These are phyloP conservation scores for Plemyria rubiginata DNA, from an alignment of 2,888 invertebrate genomes.

Conservation along the genomic window DNA sequence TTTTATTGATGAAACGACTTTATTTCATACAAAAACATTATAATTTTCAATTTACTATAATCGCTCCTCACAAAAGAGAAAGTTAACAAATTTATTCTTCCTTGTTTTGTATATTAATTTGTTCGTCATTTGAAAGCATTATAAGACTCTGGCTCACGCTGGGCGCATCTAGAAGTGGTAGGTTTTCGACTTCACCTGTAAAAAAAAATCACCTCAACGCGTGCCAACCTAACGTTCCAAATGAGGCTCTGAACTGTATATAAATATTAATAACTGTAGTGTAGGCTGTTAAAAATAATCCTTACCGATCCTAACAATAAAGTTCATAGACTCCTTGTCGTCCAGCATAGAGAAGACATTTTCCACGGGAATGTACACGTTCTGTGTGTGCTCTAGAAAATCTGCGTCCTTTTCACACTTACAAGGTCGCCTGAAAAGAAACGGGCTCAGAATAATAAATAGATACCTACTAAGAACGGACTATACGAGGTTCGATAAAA, in stretches of 20 bases:
- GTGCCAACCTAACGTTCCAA: too few species aligned
- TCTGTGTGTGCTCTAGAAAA: conserved; percentile 80
- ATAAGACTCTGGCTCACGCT: conserved; percentile 73
- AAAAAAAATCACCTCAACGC: conserved; percentile 24
- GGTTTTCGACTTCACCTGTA: conserved; percentile 78
- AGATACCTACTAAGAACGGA: neutral
- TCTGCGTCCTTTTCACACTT: conserved; percentile 82
- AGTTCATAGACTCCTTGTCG: conserved; percentile 71
- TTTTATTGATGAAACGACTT: too few species aligned
- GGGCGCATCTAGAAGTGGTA: conserved; percentile 70
- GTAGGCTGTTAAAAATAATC: conserved; percentile 1
- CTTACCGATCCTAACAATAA: conserved; percentile 78
- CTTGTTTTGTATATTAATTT: conserved; percentile 48
- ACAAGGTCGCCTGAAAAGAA: conserved; percentile 72
- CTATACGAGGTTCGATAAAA: neutral
- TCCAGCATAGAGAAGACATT: conserved; percentile 82
- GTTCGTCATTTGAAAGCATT: conserved; percentile 64
- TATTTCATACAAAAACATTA: conserved; percentile 18
- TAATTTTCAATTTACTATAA: neutral
- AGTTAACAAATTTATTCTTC: conserved; percentile 1
- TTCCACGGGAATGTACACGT: conserved; percentile 83
- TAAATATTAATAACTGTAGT: too few species aligned
- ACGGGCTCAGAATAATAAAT: conserved; percentile 20
- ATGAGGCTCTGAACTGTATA: too few species aligned
- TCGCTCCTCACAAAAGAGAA: conserved; percentile 5